Percentiles rank a stretch among this genome's conserved stretches.
Conservation (phyloP, 2,888 invertebrate genomes). For the Chalcis sispes region DNA sequence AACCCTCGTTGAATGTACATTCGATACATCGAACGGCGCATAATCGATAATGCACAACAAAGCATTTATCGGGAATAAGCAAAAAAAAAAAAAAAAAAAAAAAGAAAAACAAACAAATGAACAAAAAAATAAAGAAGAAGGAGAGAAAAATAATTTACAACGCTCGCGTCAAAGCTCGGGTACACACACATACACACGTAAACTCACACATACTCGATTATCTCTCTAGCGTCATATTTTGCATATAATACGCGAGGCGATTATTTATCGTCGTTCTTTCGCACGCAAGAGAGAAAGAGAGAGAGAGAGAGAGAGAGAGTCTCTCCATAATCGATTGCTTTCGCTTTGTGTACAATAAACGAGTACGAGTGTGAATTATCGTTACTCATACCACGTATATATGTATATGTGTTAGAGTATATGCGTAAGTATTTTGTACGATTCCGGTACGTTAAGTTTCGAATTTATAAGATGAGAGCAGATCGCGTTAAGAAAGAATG, state of each 20-base stretch:
- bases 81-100: background rate
- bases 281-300: too few relatives aligned
- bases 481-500: background rate
- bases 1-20: background rate
- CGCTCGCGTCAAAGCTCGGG: constrained; percentile 19
- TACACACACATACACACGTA: too few relatives aligned
- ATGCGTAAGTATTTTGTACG: too few relatives aligned
- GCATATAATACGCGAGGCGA: constrained; percentile 34
- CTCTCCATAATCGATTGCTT: constrained; percentile 44
- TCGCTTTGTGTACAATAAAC: background rate
- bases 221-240: constrained; percentile 44
- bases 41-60: too few relatives aligned
- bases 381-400: too few relatives aligned
- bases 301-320: too few relatives aligned
- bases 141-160: constrained; percentile 6
- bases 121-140: background rate
- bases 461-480: too few relatives aligned
- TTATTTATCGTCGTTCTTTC: constrained; percentile 43
- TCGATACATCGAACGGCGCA: too few relatives aligned
- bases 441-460: too few relatives aligned
- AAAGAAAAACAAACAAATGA: background rate
- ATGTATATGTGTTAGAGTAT: too few relatives aligned
- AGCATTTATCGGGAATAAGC: too few relatives aligned
- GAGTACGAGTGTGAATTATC: constrained; percentile 6
- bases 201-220: constrained; percentile 42